A percentile compares a stretch with the other conserved stretches of the same genome.
Conservation (phyloP, 2,888 invertebrate genomes). For the Pristionchus mayeri region DNA sequence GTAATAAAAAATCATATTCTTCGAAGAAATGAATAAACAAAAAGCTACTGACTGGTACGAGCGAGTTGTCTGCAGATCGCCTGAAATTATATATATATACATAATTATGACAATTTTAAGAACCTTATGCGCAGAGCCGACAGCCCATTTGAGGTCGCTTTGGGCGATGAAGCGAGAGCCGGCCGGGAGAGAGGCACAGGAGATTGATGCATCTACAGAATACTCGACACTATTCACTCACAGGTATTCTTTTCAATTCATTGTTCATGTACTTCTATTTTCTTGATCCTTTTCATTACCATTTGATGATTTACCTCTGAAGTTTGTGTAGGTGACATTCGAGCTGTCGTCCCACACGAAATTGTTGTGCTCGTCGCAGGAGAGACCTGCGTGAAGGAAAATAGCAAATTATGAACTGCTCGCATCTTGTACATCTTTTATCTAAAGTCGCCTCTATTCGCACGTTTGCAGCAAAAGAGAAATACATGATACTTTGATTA, state of each 20-base stretch:
- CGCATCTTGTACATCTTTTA: too few relatives aligned
- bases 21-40: not conserved
- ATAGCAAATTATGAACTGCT: too few relatives aligned
- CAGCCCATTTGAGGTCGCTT: not conserved
- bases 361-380: not conserved
- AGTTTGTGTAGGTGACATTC: slow-evolving; percentile 43
- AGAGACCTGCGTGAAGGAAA: not conserved
- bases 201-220: not conserved
- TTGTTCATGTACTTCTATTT: too few relatives aligned
- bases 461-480: too few relatives aligned
- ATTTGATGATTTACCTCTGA: slow-evolving; percentile 25
- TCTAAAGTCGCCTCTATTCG: too few relatives aligned
- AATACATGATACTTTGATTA: too few relatives aligned
- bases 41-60: not conserved
- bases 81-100: not conserved
- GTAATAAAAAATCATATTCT: too few relatives aligned
- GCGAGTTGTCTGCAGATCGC: slow-evolving; percentile 16
- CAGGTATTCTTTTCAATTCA: too few relatives aligned
- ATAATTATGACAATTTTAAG: not conserved
- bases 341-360: slow-evolving; percentile 30
- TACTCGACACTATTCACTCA: too few relatives aligned
- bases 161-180: not conserved
- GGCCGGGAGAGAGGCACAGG: not conserved
- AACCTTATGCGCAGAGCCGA: not conserved
- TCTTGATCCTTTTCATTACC: too few relatives aligned